Evolutionary conservation across 2,797 vertebrate genomes (phyloP), one percentile per base, ranked within the genome.

Genomic region (Lagodon rhomboides): DNA sequence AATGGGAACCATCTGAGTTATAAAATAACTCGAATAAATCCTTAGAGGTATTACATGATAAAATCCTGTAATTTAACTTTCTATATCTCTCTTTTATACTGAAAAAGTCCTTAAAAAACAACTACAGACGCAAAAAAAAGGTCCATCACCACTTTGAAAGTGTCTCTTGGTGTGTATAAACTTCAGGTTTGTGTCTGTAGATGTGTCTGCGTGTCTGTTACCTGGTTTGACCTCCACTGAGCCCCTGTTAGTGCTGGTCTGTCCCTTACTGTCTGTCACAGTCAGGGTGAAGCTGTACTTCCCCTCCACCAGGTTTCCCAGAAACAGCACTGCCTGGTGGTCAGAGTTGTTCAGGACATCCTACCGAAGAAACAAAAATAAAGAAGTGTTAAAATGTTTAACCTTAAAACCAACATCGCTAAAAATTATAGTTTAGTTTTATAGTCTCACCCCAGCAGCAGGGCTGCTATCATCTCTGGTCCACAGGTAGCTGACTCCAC

Each of bases 311-410:
- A 99, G 93, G 93, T 99, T 98, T 73, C 97, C 96, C 22, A 99
- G 93, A 55, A 99, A 96, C 68, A 99, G 96, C 84, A 99, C 92
- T 0, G 97, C 94, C 84, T 97, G 98, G 87, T 96, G 98, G 90
- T 99, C 97, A 34, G 98, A 99, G 92, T 95, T 96, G 93, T 99
- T 99, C 83, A 99, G 91, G 58, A 99, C 97, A 78, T 98, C 98
- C 98, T 99, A 85, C 38, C 69, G 76, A 67, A 50, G 34, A 0
- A 38, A 67, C 58, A 41, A n/a, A 67, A 34, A 25, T 0, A 23
- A 58, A 3, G 11, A n/a, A 3, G 12, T 9, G 20, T 73, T 18
- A n/a, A 41, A 34, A 62, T 30, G 0, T 30, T 16, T 23, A n/a
- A n/a, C n/a, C n/a, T n/a, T n/a, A n/a, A n/a, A n/a, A n/a, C n/a